These are phyloP conservation scores for Actinia tenebrosa DNA, from an alignment of 64 coral and sea anemone species.

Conservation along the genomic window DNA sequence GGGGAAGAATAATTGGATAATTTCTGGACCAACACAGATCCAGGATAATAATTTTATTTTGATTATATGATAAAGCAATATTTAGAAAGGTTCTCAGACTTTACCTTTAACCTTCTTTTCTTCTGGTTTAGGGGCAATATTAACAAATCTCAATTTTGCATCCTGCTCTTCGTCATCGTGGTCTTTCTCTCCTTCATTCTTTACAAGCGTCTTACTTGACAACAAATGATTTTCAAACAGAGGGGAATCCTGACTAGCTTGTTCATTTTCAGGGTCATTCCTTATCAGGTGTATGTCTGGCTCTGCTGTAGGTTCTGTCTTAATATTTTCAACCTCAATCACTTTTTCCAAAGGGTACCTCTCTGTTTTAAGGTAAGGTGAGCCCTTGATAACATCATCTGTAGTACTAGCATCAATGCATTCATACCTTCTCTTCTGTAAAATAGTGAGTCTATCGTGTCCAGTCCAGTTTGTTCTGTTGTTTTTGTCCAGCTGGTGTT, in stretches of 20 bases:
- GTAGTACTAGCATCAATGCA: neutral
- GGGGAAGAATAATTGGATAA: too few relatives aligned
- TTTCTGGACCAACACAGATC: too few relatives aligned
- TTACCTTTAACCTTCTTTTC: constrained; percentile 1
- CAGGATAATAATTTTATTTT: too few relatives aligned
- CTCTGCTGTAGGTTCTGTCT: neutral
- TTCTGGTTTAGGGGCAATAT: constrained; percentile 23
- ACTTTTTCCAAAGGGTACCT: neutral
- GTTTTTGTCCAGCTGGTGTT: neutral
- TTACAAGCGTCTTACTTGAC: neutral
- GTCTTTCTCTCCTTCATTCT: neutral
- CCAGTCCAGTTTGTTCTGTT: neutral
- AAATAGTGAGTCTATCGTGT: neutral
- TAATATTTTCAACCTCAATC: neutral
- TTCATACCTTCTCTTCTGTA: neutral
- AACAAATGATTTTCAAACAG: neutral
- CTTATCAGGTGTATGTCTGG: neutral
- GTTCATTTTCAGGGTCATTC: neutral
- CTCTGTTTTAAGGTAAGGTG: neutral
- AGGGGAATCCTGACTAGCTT: neutral
- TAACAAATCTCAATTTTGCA: constrained; percentile 12
- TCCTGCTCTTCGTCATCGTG: neutral
- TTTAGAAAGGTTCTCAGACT: neutral
- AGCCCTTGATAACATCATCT: neutral
- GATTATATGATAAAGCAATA: too few relatives aligned